Conservation (phyloP, 2,797 vertebrate species). For the Syngnathus rostellatus region DNA sequence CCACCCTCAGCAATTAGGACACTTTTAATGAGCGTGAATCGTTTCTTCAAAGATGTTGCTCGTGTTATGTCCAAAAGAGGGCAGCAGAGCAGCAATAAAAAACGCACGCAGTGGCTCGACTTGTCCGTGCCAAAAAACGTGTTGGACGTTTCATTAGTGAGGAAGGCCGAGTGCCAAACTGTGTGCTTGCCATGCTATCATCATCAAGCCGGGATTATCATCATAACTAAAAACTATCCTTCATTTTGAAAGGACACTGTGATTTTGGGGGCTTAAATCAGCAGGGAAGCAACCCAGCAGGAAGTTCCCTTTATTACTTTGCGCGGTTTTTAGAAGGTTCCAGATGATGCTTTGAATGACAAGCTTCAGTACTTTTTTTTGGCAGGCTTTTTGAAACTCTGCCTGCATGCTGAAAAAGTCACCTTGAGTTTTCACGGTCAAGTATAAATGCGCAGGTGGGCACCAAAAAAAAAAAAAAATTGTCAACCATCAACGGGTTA, state of each 20-base stretch:
- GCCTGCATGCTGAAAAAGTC: background rate
- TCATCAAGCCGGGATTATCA: slow-evolving; percentile 17
- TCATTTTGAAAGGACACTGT: background rate
- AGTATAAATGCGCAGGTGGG: slow-evolving; percentile 17
- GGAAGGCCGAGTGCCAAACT: slow-evolving; percentile 6
- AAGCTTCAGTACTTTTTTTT: background rate
- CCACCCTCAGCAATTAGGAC: no score
- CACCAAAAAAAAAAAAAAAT: background rate
- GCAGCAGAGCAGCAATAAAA: slow-evolving; percentile 63
- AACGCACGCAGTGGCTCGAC: background rate
- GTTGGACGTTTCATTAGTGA: slow-evolving; percentile 46
- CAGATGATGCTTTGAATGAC: background rate
- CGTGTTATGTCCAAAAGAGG: slow-evolving; percentile 58
- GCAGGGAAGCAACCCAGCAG: background rate
- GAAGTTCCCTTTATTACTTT: background rate
- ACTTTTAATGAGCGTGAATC: background rate
- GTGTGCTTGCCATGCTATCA: slow-evolving; percentile 12
- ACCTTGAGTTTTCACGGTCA: slow-evolving; percentile 36
- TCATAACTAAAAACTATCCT: slow-evolving; percentile 11
- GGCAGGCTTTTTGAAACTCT: background rate
- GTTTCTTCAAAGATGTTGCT: background rate
- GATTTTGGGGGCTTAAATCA: background rate
- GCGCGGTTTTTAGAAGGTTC: background rate
- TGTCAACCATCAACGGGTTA: background rate
- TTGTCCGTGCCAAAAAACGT: slow-evolving; percentile 11